Base-by-base conservation (phyloP, 2,888 invertebrate genomes). In the Erebia aethiops region DNA sequence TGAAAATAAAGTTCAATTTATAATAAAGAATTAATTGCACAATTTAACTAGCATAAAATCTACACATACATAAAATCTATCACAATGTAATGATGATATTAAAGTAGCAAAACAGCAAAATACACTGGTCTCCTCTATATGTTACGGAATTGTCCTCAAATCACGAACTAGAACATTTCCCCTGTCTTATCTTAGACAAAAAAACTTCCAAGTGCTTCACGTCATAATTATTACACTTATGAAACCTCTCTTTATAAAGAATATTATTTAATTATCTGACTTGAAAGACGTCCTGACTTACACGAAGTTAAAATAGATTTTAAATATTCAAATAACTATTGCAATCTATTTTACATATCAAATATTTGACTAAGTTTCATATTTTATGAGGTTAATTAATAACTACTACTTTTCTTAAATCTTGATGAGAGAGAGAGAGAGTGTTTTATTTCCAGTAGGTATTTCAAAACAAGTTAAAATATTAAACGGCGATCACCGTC, bases 151-250 rank as follows among this genome's bases (percentile, higher is more conserved):
- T 67, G 68, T 62, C 71, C 71, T 75, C 64, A 74, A 75, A 74
- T 69, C 75, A 68, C 57, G 35, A 68, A 69, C 72, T 76, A 74
- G 71, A 75, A 76, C 76, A 73, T 70, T 78, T 78, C 77, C 77
- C 73, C 11, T 71, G 66, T 71, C 74, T 74, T 72, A 74, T 74
- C 74, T 58, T 18, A 18, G 16, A 67, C 56, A 58, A 69, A n/a
- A 56, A 72, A 69, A 64, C 41, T 16, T 60, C 56, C 51, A 58
- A 46, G 64, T 62, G 65, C 62, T 70, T 70, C 66, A 69, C 21
- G 52, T 62, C 35, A 70, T 70, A 70, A 62, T 66, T 62, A 52
- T 52, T 56, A 65, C 54, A 67, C 69, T 70, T 69, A 57, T 68
- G 56, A 43, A 56, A 69, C 71, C 51, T 67, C n/a, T 60, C 69